A percentile compares a stretch with the other conserved stretches of the same genome.
These are phyloP conservation scores for Molossus molossus DNA, from an alignment of 2,797 vertebrate species.

Conservation along the genomic window DNA sequence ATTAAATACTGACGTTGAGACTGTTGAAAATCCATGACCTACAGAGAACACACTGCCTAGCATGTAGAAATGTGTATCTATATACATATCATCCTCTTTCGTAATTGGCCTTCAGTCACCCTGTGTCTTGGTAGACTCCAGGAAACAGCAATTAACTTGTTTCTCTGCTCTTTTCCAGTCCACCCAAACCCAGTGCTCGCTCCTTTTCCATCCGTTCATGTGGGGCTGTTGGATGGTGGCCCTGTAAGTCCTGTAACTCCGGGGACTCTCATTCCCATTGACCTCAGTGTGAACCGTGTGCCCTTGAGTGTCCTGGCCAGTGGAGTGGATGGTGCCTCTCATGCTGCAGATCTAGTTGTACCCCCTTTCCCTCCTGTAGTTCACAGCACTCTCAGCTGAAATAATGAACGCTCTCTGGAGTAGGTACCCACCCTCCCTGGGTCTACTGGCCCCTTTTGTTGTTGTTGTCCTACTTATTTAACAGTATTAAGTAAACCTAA, in stretches of 20 bases:
- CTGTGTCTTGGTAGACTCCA: neutral
- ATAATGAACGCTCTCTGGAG: neutral
- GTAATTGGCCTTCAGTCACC: neutral
- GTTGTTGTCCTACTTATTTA: neutral
- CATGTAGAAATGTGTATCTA: neutral
- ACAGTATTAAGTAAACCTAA: constrained; percentile 17
- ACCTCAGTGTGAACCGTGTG: accelerated
- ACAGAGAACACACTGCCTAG: neutral
- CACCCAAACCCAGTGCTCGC: neutral
- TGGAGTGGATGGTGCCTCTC: neutral
- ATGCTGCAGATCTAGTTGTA: no score
- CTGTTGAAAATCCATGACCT: constrained; percentile 20
- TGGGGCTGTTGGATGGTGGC: neutral
- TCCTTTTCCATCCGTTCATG: neutral
- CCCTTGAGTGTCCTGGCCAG: neutral
- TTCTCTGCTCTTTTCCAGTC: constrained; percentile 1
- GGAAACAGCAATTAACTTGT: constrained; percentile 40
- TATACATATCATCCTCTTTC: constrained; percentile 35
- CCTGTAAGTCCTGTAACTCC: neutral
- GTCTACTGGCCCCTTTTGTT: neutral
- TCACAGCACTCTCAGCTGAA: neutral
- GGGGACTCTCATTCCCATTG: neutral
- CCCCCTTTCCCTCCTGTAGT: neutral
- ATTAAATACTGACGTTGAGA: neutral
- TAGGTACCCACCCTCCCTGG: neutral